These are phyloP conservation scores for Catocala sponsa DNA, from an alignment of 2,888 invertebrate species.

Conservation along the genomic window DNA sequence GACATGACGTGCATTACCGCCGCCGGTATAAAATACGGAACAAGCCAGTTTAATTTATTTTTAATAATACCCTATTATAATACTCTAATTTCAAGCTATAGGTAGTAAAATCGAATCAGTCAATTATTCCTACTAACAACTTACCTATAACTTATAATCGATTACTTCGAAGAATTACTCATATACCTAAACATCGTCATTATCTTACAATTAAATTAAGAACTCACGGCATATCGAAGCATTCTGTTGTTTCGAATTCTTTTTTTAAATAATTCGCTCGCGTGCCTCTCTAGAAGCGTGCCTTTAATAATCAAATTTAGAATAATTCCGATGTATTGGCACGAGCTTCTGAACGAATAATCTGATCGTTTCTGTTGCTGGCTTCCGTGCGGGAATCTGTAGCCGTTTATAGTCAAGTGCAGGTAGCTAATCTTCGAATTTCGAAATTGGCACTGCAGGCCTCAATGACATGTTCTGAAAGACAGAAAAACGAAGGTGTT, in stretches of 20 bases:
- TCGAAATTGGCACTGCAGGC: constrained; percentile 40
- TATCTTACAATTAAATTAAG: constrained; percentile 13
- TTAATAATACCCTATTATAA: too few relatives aligned
- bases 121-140: not conserved
- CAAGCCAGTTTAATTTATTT: too few relatives aligned
- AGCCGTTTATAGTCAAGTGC: constrained; percentile 26
- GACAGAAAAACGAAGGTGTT: constrained; percentile 24
- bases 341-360: constrained; percentile 73
- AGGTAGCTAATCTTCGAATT: constrained; percentile 49
- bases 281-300: constrained; percentile 66
- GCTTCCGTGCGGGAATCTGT: constrained; percentile 77
- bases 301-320: constrained; percentile 62
- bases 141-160: too few relatives aligned
- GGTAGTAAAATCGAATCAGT: not conserved
- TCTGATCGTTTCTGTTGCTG: constrained; percentile 51
- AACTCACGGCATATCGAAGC: constrained; percentile 31
- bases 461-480: constrained; percentile 40
- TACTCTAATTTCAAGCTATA: too few relatives aligned
- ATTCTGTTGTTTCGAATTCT: constrained; percentile 33
- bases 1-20: too few relatives aligned
- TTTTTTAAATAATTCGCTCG: constrained; percentile 50
- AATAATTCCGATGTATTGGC: constrained; percentile 62
- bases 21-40: too few relatives aligned
- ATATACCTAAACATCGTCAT: not conserved
- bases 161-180: constrained; percentile 6